These are phyloP conservation scores for Neodon shergylaensis DNA, from an alignment of 2,113 vertebrate genomes.

Conservation along the genomic window DNA sequence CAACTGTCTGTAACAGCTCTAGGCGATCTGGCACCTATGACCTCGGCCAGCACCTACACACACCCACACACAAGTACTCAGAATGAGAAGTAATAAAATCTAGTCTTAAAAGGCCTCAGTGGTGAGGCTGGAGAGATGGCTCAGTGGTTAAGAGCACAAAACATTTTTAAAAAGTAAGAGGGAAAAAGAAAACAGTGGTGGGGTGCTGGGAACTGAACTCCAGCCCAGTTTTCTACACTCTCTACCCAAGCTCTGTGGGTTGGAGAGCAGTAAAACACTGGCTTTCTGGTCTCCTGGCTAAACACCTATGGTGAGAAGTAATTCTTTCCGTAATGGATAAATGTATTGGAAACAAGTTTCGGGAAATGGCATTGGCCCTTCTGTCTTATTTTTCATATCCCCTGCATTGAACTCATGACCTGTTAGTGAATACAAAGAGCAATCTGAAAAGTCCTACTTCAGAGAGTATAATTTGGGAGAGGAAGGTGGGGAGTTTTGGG, in stretches of 20 bases:
- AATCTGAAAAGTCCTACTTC: conserved; percentile 35
- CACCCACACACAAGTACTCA: not conserved
- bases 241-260: not conserved
- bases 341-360: conserved; percentile 24
- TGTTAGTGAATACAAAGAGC: not conserved
- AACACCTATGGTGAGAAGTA: not conserved
- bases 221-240: not conserved
- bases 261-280: not conserved
- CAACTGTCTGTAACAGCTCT: not conserved
- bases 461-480: not conserved
- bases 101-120: not conserved
- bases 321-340: not conserved
- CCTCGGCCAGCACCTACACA: not conserved
- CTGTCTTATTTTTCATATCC: not conserved
- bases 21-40: not conserved
- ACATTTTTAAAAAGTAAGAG: not conserved
- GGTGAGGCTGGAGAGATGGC: not conserved
- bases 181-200: not conserved
- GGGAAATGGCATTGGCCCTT: conserved; percentile 13
- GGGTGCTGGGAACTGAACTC: not conserved
- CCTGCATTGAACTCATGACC: conserved; percentile 37
- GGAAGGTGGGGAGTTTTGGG: too few species aligned
- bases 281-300: conserved; percentile 34
- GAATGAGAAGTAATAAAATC: not conserved
- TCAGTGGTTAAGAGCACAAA: not conserved